These are phyloP conservation scores for Bettongia penicillata DNA, from an alignment of 2,113 vertebrate genomes.

Conservation along the genomic window DNA sequence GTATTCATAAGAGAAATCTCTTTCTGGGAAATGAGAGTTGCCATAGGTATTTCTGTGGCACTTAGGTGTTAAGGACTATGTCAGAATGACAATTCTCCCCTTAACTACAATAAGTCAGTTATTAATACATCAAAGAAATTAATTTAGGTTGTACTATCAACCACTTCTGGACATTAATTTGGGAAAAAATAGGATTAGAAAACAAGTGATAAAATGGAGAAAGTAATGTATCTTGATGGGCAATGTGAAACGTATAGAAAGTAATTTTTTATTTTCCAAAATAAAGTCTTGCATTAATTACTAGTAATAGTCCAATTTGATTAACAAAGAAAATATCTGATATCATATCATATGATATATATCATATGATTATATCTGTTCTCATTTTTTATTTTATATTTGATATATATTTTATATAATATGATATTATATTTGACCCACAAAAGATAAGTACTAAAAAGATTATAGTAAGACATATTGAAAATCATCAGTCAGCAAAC, in stretches of 20 bases:
- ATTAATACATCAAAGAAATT: background rate
- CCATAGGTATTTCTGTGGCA: background rate
- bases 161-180: background rate
- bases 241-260: background rate
- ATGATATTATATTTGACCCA: background rate
- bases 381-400: too few relatives aligned
- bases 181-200: background rate
- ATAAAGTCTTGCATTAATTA: background rate
- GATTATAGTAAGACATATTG: background rate
- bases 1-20: background rate
- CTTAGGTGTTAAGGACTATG: background rate
- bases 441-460: background rate
- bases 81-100: background rate
- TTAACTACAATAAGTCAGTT: background rate
- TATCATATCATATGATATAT: background rate
- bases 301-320: background rate
- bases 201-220: background rate
- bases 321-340: background rate
- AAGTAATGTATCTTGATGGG: background rate
- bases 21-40: background rate
- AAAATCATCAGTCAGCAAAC: background rate
- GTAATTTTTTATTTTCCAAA: background rate
- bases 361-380: too few relatives aligned
- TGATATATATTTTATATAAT: too few relatives aligned
- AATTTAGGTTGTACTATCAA: background rate